Evolutionary conservation across 2,113 vertebrate genomes (phyloP), one percentile per base, ranked within the genome.

Genomic region (Seriola rivoliana): DNA sequence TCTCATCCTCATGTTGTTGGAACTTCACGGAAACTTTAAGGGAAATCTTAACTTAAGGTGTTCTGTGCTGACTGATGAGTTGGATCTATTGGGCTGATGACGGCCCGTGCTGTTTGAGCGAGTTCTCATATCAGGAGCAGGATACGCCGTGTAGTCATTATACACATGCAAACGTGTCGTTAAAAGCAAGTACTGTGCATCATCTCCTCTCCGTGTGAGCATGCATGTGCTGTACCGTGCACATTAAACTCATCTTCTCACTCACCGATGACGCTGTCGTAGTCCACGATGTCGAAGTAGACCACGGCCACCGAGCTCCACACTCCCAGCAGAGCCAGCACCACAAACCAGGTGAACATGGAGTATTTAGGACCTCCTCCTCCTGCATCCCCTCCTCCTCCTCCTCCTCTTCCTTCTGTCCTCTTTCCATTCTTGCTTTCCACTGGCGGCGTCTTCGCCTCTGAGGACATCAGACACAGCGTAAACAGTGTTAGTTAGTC

Each of bases 231-330:
- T 50, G 14, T 17, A 19, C 9, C 7, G 10, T 42, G 10, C 40
- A 19, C 48, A 50, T 55, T 23, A 55, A 58, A 58, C 23, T 16
- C 8, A 12, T n/a, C 58, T 11, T 7, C 17, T 8, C 0, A 82
- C 97, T 94, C 88, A 99, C 98, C 98, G 44, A 98, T 91, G 79
- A 99, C 97, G 82, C 95, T 96, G 91, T 98, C 96, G 71, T 99
- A 99, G 91, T 99, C 98, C 88, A 99, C 96, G 23, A 99, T 94
- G 69, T 99, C 96, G 87, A 99, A 98, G 97, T 98, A 99, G 85
- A 99, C 96, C 38, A 99, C 96, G 0, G 97, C 98, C 63, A 99
- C 96, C 0, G 98, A 99, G 1, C 97, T 97, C 98, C 98, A 99
- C 50, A 97, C 97, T 8, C 98, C 98, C 85, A 99, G 93, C 79